Evolutionary conservation across 2,113 vertebrate species (phyloP).

Genomic region (Leptosomus discolor): DNA sequence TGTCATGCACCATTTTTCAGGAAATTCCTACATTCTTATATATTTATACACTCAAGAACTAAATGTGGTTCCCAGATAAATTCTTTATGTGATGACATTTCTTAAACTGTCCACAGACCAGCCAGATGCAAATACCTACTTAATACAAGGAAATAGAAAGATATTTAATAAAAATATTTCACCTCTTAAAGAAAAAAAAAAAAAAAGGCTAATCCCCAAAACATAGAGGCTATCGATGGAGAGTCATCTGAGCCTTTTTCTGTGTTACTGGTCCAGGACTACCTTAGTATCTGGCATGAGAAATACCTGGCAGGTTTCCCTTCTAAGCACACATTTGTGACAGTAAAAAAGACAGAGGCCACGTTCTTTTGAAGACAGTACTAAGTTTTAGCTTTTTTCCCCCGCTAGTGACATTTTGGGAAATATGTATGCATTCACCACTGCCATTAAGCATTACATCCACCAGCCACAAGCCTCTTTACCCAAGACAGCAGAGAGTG

Average conservation of each 20-base stretch:
- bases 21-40: not conserved
- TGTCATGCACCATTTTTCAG: not conserved
- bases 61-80: conserved; percentile 8
- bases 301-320: not conserved
- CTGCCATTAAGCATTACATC: not conserved
- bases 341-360: not conserved
- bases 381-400: not conserved
- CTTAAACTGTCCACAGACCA: not conserved
- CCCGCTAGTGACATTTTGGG: not conserved
- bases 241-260: not conserved
- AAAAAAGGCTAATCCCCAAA: not conserved
- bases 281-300: not conserved
- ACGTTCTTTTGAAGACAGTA: not conserved
- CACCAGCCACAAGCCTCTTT: not conserved
- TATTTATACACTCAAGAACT: not conserved
- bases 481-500: not conserved
- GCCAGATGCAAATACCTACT: not conserved
- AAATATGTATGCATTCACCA: not conserved
- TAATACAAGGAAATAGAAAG: not conserved
- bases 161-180: not conserved
- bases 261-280: not conserved
- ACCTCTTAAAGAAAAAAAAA: not conserved
- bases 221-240: not conserved
- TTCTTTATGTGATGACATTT: not conserved
- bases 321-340: not conserved